These are phyloP conservation scores for Dexiosoma caninum DNA, from an alignment of 2,888 invertebrate genomes.

Conservation along the genomic window DNA sequence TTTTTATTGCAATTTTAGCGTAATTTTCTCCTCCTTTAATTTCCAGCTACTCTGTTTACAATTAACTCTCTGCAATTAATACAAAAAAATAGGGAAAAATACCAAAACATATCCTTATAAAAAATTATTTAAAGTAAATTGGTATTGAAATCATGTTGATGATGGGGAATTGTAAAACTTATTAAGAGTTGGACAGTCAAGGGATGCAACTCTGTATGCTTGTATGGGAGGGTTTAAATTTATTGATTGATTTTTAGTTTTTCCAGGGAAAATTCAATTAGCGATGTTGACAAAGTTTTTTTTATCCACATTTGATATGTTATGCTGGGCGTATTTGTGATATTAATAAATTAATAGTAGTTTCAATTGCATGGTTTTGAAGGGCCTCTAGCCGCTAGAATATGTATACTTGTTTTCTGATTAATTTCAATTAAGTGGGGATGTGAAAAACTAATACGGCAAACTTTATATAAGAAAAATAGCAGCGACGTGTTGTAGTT, in stretches of 20 bases:
- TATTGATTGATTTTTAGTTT: slow-evolving; percentile 32
- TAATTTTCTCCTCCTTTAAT: slow-evolving; percentile 46
- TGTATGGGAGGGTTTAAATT: slow-evolving; percentile 17
- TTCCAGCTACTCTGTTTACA: slow-evolving; percentile 48
- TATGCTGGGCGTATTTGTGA: background rate
- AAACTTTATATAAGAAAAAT: too few relatives aligned
- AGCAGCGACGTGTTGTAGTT: too few relatives aligned
- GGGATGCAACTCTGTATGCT: background rate
- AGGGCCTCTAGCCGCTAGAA: background rate
- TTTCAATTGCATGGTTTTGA: background rate
- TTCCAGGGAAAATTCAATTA: slow-evolving; percentile 22
- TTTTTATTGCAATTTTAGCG: slow-evolving; percentile 17
- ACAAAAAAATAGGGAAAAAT: slow-evolving; percentile 7
- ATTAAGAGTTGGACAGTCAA: background rate
- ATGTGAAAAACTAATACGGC: background rate
- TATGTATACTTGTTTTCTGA: background rate
- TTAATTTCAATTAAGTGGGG: background rate
- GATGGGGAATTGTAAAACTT: background rate
- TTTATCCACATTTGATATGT: background rate
- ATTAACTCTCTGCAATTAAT: slow-evolving; percentile 53
- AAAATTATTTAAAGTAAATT: slow-evolving; percentile 13
- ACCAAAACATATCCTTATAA: slow-evolving; percentile 18
- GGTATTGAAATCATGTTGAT: slow-evolving; percentile 18
- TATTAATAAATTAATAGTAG: background rate
- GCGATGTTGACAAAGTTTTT: slow-evolving; percentile 10